Evolutionary conservation across 2,888 invertebrate species (phyloP), one percentile per base, ranked within the genome.

Genomic region (Dinocampus coccinellae): DNA sequence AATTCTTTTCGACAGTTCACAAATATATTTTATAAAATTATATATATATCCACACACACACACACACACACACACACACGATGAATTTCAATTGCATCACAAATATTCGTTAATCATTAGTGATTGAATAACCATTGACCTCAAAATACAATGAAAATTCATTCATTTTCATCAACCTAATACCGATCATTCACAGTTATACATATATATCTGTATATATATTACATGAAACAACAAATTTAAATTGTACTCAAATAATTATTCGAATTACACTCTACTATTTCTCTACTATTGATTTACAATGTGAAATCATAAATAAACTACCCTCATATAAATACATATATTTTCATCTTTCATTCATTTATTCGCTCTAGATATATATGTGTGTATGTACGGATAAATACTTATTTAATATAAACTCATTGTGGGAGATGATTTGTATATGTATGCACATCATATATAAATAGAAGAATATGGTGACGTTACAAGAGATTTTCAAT

Each of bases 1-100:
- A 73, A 76, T 71, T 71, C 67, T 74, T 73, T 62, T 69, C 62
- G 70, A 62, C 64, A 61, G 70, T 13, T 7, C 22, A 60, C 60
- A 60, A 60, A 47, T 47, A 47, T 47, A 47, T 47, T 47, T 16
- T 9, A 29, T 29, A 4, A 29, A 29, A 4, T 29, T n/a, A n/a
- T n/a, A n/a, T n/a, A n/a, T n/a, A n/a, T n/a, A n/a, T n/a, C n/a
- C 29, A 7, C 7, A 29, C 29, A 47, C 47, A 1, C 3, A 20
- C 47, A 47, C 16, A 16, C 29, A 7, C 7, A 29, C 29, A 47
- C 47, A 1, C 3, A 20, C 47, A 47, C 16, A 16, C 7, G 9
- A 47, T 16, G 16, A 47, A 16, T 7, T 47, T 47, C 47, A 47
- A 47, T 47, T 47, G 47, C 16, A 16, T 16, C 16, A 2, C 47